A percentile compares a stretch with the other conserved stretches of the same genome.
These are phyloP conservation scores for Phthorimaea operculella DNA, from an alignment of 1,140 invertebrate genomes.

Conservation along the genomic window DNA sequence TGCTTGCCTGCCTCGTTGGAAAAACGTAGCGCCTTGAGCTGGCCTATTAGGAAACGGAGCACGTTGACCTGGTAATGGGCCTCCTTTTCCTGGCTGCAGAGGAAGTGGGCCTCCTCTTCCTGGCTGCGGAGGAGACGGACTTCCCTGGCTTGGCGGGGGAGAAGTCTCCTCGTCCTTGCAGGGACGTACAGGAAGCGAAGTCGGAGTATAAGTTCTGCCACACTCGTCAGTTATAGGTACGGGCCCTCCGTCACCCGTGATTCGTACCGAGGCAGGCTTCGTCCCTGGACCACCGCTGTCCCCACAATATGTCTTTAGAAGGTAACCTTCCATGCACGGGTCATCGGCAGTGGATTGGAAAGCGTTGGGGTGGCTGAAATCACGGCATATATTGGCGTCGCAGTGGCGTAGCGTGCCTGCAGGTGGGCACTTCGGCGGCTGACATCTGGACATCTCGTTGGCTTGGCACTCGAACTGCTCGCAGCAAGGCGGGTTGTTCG, in stretches of 20 bases:
- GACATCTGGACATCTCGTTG: conserved; percentile 14
- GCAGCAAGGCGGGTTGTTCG: conserved; percentile 34
- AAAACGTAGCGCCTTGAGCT: too few relatives aligned
- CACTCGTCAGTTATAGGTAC: neutral
- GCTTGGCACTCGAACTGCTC: conserved; percentile 26
- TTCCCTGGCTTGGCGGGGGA: neutral
- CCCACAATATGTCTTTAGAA: neutral
- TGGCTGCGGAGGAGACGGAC: too few relatives aligned
- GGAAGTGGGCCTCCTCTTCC: conserved; percentile 13
- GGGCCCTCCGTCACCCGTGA: neutral
- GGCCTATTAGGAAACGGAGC: too few relatives aligned
- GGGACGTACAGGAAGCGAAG: too few relatives aligned
- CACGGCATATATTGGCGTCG: neutral
- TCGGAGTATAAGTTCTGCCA: neutral
- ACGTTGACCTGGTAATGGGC: neutral
- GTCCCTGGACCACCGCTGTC: neutral
- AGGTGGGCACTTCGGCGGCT: neutral
- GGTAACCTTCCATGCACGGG: neutral
- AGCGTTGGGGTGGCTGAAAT: neutral
- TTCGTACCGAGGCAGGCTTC: neutral
- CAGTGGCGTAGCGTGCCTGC: neutral
- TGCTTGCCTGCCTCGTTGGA: neutral
- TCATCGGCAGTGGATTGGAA: neutral
- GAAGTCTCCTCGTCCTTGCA: neutral
- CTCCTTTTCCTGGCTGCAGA: neutral